Evolutionary conservation across 2,888 invertebrate species (phyloP).

Genomic region (Megalurothrips usitatus): DNA sequence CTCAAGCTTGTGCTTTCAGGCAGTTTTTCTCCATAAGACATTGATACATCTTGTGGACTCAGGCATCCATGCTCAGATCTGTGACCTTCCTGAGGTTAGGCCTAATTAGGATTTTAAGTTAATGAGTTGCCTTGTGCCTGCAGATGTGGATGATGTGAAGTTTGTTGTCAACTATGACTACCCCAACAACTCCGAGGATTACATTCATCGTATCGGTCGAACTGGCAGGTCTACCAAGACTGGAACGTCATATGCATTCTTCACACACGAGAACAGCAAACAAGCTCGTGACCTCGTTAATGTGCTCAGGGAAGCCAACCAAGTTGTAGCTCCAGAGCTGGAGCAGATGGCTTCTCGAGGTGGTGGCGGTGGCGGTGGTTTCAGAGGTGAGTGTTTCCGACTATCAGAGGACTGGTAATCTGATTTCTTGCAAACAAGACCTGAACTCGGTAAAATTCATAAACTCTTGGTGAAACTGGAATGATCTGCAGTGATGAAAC

Average conservation of each 20-base stretch:
- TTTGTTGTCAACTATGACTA: constrained; percentile 99
- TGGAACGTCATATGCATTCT: constrained; percentile 94
- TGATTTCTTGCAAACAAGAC: constrained; percentile 7
- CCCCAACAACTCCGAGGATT: constrained; percentile 95
- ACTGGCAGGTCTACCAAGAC: constrained; percentile 90
- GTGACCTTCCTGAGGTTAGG: constrained; percentile 1
- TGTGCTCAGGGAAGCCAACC: constrained; percentile 90
- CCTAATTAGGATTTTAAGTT: not conserved
- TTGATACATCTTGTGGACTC: not conserved
- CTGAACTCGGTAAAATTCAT: not conserved
- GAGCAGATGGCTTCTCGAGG: constrained; percentile 39
- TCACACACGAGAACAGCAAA: constrained; percentile 83
- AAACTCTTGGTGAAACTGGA: not conserved
- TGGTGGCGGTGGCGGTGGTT: constrained; percentile 38
- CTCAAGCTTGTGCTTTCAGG: not conserved
- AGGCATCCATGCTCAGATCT: constrained; percentile 25
- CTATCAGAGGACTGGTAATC: not conserved
- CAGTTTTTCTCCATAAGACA: not conserved
- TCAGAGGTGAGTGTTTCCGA: constrained; percentile 34
- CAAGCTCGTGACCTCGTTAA: constrained; percentile 89
- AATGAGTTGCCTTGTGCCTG: constrained; percentile 39
- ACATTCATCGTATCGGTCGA: constrained; percentile 94
- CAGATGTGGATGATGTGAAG: constrained; percentile 98
- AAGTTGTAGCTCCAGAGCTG: constrained; percentile 81
- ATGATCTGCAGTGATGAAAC: too few relatives aligned